Base-by-base conservation (phyloP, 1,140 invertebrate genomes). In the Palaemon carinicauda region DNA sequence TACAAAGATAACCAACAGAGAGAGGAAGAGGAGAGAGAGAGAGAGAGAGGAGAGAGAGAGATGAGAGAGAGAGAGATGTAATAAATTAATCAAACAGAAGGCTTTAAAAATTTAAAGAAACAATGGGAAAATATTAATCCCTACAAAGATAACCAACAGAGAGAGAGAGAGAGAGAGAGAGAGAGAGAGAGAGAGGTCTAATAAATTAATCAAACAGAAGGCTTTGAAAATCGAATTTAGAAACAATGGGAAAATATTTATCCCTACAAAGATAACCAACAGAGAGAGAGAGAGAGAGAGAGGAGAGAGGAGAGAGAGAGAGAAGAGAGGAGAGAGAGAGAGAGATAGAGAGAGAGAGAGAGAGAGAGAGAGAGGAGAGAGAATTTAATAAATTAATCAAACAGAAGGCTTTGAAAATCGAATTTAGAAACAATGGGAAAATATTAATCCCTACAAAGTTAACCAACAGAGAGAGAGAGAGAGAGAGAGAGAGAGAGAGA, bases 11-110 rank as follows among this genome's bases (percentile, higher is more conserved):
- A n/a, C n/a, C n/a, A n/a, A n/a, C n/a, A n/a, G 78, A 80, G 78
- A 56, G 52, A 56, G 78, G 29, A 52, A 56, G 52, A 56, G n/a
- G 78, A 80, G 78, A 56, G 52, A 56, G 78, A 56, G 78, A 80
- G 78, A 56, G 78, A 54, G 52, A 80, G 78, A 56, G 24, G 33
- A 9, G 9, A 21, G 12, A 21, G 21, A 51, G 15, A 19, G 21
- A 24, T 9, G 74, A 77, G 74, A 77, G 27, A 15, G 31, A 41
- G 27, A 41, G 33, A 33, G 74, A 41, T 15, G 33, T 14, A 19
- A 19, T 17, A 74, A 31, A 31, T 5, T 21, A 24, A 19, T 9
- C 4, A 19, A 9, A n/a, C n/a, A n/a, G n/a, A n/a, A n/a, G n/a
- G n/a, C n/a, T n/a, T n/a, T n/a, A n/a, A n/a, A n/a, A n/a, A 74